These are phyloP conservation scores for Sarcophaga peregrina DNA, from an alignment of 1,140 invertebrate genomes.

Conservation along the genomic window DNA sequence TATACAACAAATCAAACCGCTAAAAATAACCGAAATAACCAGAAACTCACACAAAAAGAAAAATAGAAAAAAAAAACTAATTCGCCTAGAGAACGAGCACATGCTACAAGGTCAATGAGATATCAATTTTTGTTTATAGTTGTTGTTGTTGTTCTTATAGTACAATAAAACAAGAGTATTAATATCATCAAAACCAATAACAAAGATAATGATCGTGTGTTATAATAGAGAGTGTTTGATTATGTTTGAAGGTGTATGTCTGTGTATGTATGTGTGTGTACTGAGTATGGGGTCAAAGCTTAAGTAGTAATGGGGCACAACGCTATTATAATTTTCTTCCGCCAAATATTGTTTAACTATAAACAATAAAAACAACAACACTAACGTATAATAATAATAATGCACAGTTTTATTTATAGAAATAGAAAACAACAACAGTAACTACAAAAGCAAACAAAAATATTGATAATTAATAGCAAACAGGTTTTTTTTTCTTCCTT, in stretches of 20 bases:
- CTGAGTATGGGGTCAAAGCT: too few relatives aligned
- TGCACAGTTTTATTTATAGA: neutral
- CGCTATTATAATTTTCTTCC: neutral
- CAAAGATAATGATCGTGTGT: too few relatives aligned
- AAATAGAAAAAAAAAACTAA: too few relatives aligned
- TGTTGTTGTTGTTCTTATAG: neutral
- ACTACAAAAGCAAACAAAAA: too few relatives aligned
- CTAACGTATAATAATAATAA: neutral
- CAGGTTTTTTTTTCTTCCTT: too few relatives aligned
- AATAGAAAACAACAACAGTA: too few relatives aligned
- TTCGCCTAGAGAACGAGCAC: neutral
- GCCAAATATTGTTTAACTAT: neutral
- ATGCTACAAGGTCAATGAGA: neutral
- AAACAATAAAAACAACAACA: neutral
- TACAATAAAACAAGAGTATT: neutral
- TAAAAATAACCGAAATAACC: neutral
- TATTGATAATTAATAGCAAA: too few relatives aligned
- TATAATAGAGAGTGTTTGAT: too few relatives aligned
- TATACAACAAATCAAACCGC: neutral
- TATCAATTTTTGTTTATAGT: neutral
- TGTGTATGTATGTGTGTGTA: too few relatives aligned
- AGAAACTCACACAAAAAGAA: too few relatives aligned
- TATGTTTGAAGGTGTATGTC: too few relatives aligned
- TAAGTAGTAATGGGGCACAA: neutral
- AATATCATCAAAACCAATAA: too few relatives aligned